Evolutionary conservation across 1,140 invertebrate species (phyloP).

Genomic region (Drosophila willistoni): DNA sequence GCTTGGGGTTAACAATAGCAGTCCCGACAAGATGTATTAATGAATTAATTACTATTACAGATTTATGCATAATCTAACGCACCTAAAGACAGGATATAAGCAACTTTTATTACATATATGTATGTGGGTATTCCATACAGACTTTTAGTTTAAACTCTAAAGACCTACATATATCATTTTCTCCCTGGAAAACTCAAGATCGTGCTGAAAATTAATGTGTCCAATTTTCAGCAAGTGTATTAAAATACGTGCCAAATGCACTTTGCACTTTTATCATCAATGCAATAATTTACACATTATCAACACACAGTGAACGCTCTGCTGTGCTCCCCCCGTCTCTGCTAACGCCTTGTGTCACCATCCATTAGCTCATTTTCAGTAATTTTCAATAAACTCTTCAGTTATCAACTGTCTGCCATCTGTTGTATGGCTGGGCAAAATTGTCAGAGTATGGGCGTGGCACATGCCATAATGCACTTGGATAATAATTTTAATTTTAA

Average conservation of each 20-base stretch:
- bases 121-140: too few species aligned
- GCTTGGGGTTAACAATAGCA: too few species aligned
- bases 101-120: too few species aligned
- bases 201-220: too few species aligned
- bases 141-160: too few species aligned
- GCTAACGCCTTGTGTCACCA: too few species aligned
- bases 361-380: conserved; percentile 46
- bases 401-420: conserved; percentile 56
- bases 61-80: too few species aligned
- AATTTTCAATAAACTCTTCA: conserved; percentile 58
- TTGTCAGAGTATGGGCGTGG: conserved; percentile 1
- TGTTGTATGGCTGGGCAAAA: not conserved
- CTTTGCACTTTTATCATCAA: conserved; percentile 43
- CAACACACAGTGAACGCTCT: conserved; percentile 31
- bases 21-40: too few species aligned
- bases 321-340: not conserved
- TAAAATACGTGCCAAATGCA: conserved; percentile 28
- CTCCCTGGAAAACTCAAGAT: not conserved
- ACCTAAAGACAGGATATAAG: too few species aligned
- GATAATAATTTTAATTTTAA: conserved; percentile 63
- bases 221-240: not conserved
- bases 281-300: conserved; percentile 64
- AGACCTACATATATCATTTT: too few species aligned
- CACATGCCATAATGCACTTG: conserved; percentile 35
- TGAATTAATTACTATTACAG: too few species aligned